Evolutionary conservation across 2,888 invertebrate species (phyloP), one percentile per base, ranked within the genome.

Genomic region (Caenorhabditis sp.): DNA sequence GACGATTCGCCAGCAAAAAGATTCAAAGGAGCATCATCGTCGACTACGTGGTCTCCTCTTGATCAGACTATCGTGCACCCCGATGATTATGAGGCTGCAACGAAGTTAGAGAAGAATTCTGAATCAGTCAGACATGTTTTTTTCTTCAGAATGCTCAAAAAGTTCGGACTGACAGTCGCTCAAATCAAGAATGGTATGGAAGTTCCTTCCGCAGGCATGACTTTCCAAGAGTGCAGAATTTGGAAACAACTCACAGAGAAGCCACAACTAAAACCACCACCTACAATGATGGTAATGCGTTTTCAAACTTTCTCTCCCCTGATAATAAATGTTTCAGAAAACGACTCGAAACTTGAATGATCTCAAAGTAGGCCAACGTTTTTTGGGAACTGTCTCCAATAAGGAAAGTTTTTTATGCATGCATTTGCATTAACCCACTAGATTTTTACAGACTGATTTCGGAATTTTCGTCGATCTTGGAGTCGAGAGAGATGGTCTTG

Each of bases 31-130:
- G 6, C 38, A 12, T 38, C 38, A 22, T 64, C 63, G 4, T 10
- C 49, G 0, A 10, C 47, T 0, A 41, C 14, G 1, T 86, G 82
- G 80, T 93, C 93, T 77, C 93, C 93, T 0, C 93, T 96, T 10
- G 96, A 96, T 92, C 94, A 94, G 84, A 97, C 97, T 0, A 95
- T 95, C 93, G 96, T 97, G 86, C 97, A 97, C 94, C 97, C 97
- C 0, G 97, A 97, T 93, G 96, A 96, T 61, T 97, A 97, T 90
- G 92, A 58, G 10, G 92, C 95, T 31, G 95, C 96, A 0, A 93
- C 94, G 90, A 94, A 94, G 95, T 63, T 22, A 19, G 66, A 5
- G 10, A 8, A 35, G 22, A 41, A 94, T 93, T 92, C 93, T 19
- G 35, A 12, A 26, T 19, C 28, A n/a, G 8, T 10, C 4, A 35